Conservation (phyloP, 2,113 vertebrate species). For the Brevimyrus niger region DNA sequence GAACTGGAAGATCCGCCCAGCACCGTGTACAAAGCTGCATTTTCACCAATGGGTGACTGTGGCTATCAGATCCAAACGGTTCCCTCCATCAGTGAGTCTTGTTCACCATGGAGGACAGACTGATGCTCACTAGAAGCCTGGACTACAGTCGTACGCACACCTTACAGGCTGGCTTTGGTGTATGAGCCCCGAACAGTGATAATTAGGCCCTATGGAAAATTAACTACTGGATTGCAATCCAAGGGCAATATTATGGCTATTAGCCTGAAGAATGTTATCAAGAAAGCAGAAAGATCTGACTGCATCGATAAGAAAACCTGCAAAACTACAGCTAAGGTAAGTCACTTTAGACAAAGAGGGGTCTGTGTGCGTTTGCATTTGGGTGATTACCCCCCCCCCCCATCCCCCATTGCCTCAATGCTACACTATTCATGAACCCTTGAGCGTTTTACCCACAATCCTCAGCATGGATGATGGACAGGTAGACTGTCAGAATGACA, state of each 20-base stretch:
- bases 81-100: not conserved
- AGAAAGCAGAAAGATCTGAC: not conserved
- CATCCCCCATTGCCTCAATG: not conserved
- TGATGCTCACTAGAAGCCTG: not conserved
- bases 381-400: not conserved
- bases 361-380: not conserved
- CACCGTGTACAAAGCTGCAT: no score
- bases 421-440: not conserved
- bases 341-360: not conserved
- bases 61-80: not conserved
- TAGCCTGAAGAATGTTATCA: not conserved
- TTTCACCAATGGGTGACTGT: not conserved
- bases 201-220: not conserved
- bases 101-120: not conserved
- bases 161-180: not conserved
- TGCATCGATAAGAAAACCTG: not conserved
- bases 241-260: not conserved
- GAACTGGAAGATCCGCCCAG: no score
- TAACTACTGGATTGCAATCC: not conserved
- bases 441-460: not conserved
- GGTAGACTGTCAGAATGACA: not conserved
- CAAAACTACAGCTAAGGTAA: not conserved
- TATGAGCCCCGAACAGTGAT: not conserved
- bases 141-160: not conserved
- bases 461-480: not conserved